Percentiles rank a stretch among this genome's conserved stretches.
Conservation (phyloP, 1,140 invertebrate species). For the Sycophila sp. region DNA sequence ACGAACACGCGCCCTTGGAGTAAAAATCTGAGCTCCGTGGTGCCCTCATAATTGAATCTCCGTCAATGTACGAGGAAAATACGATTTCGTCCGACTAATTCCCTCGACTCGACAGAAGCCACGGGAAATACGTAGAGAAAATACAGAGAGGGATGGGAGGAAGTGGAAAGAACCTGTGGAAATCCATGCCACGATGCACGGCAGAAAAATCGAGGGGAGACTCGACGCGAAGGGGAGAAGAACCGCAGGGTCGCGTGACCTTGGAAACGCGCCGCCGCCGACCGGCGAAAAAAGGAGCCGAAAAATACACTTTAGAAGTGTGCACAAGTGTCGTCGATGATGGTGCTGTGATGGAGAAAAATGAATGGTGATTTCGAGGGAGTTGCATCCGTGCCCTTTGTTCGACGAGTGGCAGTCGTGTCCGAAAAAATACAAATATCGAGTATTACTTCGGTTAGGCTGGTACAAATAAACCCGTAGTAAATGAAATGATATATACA, state of each 20-base stretch:
- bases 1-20: no score
- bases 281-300: not conserved
- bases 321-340: conserved; percentile 4
- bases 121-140: not conserved
- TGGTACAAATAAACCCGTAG: no score
- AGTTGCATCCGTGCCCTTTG: no score
- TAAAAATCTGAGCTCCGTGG: not conserved
- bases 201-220: no score
- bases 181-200: no score
- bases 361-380: not conserved
- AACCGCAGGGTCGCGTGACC: not conserved
- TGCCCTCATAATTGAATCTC: not conserved
- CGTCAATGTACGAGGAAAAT: not conserved
- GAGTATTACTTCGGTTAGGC: no score
- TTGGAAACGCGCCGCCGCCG: not conserved
- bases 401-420: no score
- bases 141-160: no score
- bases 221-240: no score
- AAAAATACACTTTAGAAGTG: not conserved
- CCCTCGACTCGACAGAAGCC: not conserved
- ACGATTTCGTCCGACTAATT: not conserved
- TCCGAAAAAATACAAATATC: no score
- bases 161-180: no score
- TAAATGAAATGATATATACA: no score
- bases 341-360: not conserved